Conservation (phyloP, 2,888 invertebrate genomes). For the Oscheius sp. region DNA sequence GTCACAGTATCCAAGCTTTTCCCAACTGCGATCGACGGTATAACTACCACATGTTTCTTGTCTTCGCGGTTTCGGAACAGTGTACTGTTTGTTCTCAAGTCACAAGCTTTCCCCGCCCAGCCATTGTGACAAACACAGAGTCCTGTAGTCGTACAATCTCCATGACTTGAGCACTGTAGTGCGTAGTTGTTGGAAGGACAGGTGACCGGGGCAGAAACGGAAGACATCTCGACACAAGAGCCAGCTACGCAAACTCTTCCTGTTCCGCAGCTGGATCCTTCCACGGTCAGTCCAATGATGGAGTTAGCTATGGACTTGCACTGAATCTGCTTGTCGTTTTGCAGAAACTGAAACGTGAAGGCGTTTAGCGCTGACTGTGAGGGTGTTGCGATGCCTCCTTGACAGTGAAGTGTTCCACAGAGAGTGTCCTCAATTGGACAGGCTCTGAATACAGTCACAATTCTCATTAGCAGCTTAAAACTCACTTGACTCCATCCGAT, state of each 20-base stretch:
- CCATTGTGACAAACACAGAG: conserved; percentile 88
- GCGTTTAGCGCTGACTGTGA: conserved; percentile 85
- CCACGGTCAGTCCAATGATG: conserved; percentile 55
- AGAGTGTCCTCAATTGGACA: conserved; percentile 80
- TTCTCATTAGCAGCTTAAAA: background rate
- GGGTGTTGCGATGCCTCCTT: conserved; percentile 80
- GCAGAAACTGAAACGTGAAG: conserved; percentile 88
- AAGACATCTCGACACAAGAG: conserved; percentile 59
- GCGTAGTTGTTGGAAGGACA: conserved; percentile 91
- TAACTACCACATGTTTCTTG: conserved; percentile 41
- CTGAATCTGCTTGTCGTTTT: conserved; percentile 82
- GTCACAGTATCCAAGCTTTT: conserved; percentile 73
- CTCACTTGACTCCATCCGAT: conserved; percentile 44
- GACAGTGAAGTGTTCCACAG: conserved; percentile 95
- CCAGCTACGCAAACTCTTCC: conserved; percentile 59
- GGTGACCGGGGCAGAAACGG: conserved; percentile 62
- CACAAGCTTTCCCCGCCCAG: conserved; percentile 74
- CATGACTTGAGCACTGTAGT: conserved; percentile 91
- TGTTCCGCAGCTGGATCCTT: conserved; percentile 65
- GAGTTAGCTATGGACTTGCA: conserved; percentile 62
- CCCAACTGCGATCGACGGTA: conserved; percentile 59
- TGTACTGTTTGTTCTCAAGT: conserved; percentile 49
- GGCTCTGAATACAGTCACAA: conserved; percentile 31
- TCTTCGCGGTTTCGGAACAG: conserved; percentile 28
- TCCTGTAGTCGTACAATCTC: conserved; percentile 77